These are phyloP conservation scores for Bolborhynchus lineola DNA, from an alignment of 2,113 vertebrate genomes.

Conservation along the genomic window DNA sequence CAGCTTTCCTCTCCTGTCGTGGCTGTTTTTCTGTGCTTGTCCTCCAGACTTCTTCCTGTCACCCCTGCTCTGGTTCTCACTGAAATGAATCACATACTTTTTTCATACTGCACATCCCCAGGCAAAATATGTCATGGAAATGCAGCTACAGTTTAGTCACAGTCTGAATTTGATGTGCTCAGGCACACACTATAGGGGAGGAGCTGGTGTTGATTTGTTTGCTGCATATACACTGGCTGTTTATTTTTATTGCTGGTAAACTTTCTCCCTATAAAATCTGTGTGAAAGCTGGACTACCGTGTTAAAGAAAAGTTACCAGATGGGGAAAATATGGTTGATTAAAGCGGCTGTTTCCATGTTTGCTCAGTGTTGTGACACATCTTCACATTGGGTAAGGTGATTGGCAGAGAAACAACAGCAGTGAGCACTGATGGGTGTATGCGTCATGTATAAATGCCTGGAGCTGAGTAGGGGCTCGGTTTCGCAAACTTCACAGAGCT, in stretches of 20 bases:
- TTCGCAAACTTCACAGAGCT: slow-evolving; percentile 15
- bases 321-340: slow-evolving; percentile 55
- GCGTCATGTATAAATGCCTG: slow-evolving; percentile 31
- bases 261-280: slow-evolving; percentile 30
- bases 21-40: neutral
- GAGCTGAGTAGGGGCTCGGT: neutral
- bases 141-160: slow-evolving; percentile 30
- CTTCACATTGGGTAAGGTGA: slow-evolving; percentile 50
- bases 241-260: slow-evolving; percentile 58
- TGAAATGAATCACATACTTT: slow-evolving; percentile 30
- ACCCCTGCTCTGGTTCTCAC: neutral
- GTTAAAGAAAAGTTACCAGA: slow-evolving; percentile 55
- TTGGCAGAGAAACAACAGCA: slow-evolving; percentile 54
- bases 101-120: slow-evolving; percentile 10
- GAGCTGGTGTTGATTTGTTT: neutral
- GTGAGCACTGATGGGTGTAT: slow-evolving; percentile 12
- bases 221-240: slow-evolving; percentile 3
- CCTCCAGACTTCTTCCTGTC: neutral
- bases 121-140: slow-evolving; percentile 54
- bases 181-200: neutral
- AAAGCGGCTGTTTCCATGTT: slow-evolving; percentile 45
- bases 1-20: neutral
- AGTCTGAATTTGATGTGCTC: slow-evolving; percentile 41
- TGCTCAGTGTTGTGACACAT: slow-evolving; percentile 59
- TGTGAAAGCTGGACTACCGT: slow-evolving; percentile 22